Percentiles rank a stretch among this genome's conserved stretches.
Conservation (phyloP, 2,113 vertebrate species). For the Mormyrus lacerda region DNA sequence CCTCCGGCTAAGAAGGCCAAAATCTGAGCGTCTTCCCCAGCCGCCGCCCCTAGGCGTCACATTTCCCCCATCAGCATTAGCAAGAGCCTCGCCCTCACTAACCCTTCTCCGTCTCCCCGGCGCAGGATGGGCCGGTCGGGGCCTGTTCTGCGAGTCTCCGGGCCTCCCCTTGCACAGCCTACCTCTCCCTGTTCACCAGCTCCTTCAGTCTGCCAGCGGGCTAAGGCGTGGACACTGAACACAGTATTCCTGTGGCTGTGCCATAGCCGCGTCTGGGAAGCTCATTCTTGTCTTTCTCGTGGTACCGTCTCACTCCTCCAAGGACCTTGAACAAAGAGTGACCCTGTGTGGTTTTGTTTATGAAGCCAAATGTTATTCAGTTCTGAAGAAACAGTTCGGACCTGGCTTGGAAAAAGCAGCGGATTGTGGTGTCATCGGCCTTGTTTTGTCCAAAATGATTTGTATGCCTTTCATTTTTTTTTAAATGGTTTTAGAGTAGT, state of each 20-base stretch:
- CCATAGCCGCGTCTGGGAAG: not conserved
- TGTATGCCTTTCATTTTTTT: not conserved
- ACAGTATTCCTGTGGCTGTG: not conserved
- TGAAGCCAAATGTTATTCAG: not conserved
- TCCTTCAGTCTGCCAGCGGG: not conserved
- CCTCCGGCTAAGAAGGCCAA: slow-evolving; percentile 81
- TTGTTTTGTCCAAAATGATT: not conserved
- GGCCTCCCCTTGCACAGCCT: not conserved
- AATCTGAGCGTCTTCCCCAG: slow-evolving; percentile 51
- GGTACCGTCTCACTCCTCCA: not conserved
- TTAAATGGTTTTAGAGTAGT: not conserved
- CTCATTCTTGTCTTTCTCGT: not conserved
- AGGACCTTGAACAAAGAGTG: not conserved
- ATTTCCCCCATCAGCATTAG: not conserved
- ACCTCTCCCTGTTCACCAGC: not conserved
- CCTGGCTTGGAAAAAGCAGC: not conserved
- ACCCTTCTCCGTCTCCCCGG: not conserved
- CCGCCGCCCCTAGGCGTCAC: not conserved
- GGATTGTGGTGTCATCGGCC: not conserved
- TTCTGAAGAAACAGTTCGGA: not conserved
- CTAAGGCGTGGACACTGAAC: not conserved
- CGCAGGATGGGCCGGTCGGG: not conserved
- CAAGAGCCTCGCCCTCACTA: not conserved
- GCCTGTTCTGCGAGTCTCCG: not conserved
- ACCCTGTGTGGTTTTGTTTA: not conserved